phyloP scores from a whole-genome alignment of 2,113 vertebrate species.

The Lampris megalopsis region DNA sequence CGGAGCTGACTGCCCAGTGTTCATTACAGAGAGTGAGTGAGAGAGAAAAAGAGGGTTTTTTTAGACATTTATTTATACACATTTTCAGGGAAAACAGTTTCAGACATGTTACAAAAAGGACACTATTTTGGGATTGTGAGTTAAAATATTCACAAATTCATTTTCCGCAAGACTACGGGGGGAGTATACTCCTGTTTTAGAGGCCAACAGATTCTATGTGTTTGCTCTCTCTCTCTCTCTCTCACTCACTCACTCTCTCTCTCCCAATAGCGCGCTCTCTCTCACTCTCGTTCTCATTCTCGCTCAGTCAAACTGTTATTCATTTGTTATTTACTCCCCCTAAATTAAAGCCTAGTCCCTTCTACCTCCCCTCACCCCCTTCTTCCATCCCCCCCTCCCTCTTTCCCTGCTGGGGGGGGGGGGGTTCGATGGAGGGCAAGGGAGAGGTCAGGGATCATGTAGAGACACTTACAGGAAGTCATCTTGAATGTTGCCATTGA shows the following conservation, averaged over 20 bases:
- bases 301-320: background rate
- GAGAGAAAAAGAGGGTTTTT: constrained; percentile 38
- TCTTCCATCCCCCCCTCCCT: background rate
- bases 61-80: too few relatives aligned
- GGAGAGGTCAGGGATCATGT: constrained; percentile 41
- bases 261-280: background rate
- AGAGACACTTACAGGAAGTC: constrained; percentile 91
- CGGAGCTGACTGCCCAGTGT: constrained; percentile 61
- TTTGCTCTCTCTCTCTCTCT: background rate
- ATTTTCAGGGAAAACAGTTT: too few relatives aligned
- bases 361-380: background rate
- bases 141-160: too few relatives aligned
- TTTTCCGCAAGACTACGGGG: too few relatives aligned
- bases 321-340: background rate
- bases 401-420: constrained; percentile 13
- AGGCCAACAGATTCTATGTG: background rate
- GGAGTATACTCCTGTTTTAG: background rate
- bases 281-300: background rate
- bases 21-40: constrained; percentile 64
- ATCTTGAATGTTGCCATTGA: constrained; percentile 96
- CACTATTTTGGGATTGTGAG: too few relatives aligned
- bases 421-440: background rate
- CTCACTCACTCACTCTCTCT: background rate
- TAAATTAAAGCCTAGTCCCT: background rate
- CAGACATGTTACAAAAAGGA: too few relatives aligned